Conservation (phyloP, 2,888 invertebrate species). For the Ophion obscuratus region DNA sequence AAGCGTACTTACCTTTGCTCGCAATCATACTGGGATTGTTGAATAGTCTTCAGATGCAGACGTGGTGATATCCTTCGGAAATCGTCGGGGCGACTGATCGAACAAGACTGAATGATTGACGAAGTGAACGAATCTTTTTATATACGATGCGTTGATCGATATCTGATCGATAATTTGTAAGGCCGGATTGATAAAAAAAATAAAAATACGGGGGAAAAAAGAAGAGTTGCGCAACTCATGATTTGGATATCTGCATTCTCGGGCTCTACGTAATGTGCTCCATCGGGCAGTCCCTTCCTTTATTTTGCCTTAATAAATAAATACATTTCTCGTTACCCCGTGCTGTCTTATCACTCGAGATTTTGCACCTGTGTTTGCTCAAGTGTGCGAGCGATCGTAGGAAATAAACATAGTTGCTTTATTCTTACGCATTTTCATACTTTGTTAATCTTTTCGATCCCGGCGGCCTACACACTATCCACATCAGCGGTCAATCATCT, state of each 20-base stretch:
- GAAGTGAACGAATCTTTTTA: constrained; percentile 18
- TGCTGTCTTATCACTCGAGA: constrained; percentile 26
- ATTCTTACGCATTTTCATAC: not conserved
- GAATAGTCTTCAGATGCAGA: not conserved
- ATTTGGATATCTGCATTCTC: constrained; percentile 41
- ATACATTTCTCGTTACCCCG: not conserved
- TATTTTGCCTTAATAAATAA: constrained; percentile 20
- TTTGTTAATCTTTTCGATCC: not conserved
- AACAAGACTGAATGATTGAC: not conserved
- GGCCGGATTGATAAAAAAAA: constrained; percentile 43
- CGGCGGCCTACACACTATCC: no score
- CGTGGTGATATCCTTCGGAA: not conserved
- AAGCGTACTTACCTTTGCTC: constrained; percentile 51
- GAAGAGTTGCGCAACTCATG: not conserved
- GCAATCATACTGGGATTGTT: constrained; percentile 50
- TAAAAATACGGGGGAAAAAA: not conserved
- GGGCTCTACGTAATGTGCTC: not conserved
- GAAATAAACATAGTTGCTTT: not conserved
- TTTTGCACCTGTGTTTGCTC: constrained; percentile 39
- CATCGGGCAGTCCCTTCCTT: not conserved
- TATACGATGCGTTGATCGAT: constrained; percentile 40
- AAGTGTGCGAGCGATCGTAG: not conserved
- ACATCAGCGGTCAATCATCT: no score
- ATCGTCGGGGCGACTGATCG: constrained; percentile 26
- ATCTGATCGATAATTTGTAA: constrained; percentile 56